These are phyloP conservation scores for Drosophila paramelanica DNA, from an alignment of 2,888 invertebrate species.

Conservation along the genomic window DNA sequence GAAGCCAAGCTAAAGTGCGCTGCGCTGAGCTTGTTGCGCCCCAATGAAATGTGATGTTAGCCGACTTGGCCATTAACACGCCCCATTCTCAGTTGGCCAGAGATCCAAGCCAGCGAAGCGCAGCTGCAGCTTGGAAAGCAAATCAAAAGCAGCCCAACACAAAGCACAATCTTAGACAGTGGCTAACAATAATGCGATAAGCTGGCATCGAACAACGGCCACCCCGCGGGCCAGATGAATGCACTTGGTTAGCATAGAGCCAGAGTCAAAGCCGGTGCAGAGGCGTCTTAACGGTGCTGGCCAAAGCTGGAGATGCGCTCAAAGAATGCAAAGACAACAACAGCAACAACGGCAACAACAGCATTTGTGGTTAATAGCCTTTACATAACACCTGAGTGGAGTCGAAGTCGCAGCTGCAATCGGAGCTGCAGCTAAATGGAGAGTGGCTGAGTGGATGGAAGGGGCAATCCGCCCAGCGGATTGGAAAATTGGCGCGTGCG, in stretches of 20 bases:
- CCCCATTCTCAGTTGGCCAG: slow-evolving; percentile 38
- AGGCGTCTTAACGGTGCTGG: slow-evolving; percentile 65
- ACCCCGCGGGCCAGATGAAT: slow-evolving; percentile 36
- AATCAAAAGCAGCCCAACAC: slow-evolving; percentile 28
- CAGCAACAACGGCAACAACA: slow-evolving; percentile 27
- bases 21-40: slow-evolving; percentile 21
- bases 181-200: slow-evolving; percentile 54
- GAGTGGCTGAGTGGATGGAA: not conserved
- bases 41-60: slow-evolving; percentile 24
- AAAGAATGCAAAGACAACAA: slow-evolving; percentile 36
- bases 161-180: slow-evolving; percentile 25
- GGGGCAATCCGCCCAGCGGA: slow-evolving; percentile 61
- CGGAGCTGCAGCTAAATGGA: not conserved
- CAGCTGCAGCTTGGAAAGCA: slow-evolving; percentile 32
- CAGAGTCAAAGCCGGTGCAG: slow-evolving; percentile 19
- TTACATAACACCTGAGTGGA: slow-evolving; percentile 72
- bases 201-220: slow-evolving; percentile 30
- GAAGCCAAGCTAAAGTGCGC: slow-evolving; percentile 6
- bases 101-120: slow-evolving; percentile 28
- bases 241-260: slow-evolving; percentile 37
- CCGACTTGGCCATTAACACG: slow-evolving; percentile 44
- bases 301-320: slow-evolving; percentile 36
- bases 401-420: slow-evolving; percentile 19
- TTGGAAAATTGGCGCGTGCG: slow-evolving; percentile 80
- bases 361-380: slow-evolving; percentile 63